phyloP scores from a whole-genome alignment of 2,888 invertebrate genomes.

The Anaspis maculata region DNA sequence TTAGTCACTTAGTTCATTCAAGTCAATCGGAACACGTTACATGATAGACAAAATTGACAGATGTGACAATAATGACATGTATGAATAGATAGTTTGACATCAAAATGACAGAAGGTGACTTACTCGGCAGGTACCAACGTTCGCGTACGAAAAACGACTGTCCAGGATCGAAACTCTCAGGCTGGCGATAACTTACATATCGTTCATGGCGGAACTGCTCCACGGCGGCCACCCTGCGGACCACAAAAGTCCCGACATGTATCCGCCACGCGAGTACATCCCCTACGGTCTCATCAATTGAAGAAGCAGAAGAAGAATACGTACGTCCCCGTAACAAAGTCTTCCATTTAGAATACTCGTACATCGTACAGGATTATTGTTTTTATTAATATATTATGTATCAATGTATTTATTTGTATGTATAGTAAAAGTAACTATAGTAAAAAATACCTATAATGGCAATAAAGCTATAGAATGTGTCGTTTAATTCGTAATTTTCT shows the following conservation, averaged over 20 bases:
- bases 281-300: constrained; percentile 41
- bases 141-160: constrained; percentile 91
- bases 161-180: constrained; percentile 92
- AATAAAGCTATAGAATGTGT: too few relatives aligned
- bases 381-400: too few relatives aligned
- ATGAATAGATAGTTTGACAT: too few relatives aligned
- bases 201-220: constrained; percentile 89
- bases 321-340: constrained; percentile 22
- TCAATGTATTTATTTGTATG: too few relatives aligned
- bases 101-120: too few relatives aligned
- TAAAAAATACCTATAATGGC: too few relatives aligned
- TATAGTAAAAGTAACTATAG: too few relatives aligned
- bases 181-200: constrained; percentile 91
- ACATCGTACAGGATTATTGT: background rate
- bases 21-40: too few relatives aligned
- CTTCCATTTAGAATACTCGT: constrained; percentile 2
- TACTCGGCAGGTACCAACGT: constrained; percentile 85
- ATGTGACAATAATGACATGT: too few relatives aligned
- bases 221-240: constrained; percentile 52
- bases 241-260: constrained; percentile 35
- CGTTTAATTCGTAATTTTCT: too few relatives aligned
- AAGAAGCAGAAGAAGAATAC: constrained; percentile 4
- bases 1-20: too few relatives aligned
- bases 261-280: constrained; percentile 41
- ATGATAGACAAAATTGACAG: too few relatives aligned